Conservation (phyloP, 1,140 invertebrate species). For the Agrilus planipennis region DNA sequence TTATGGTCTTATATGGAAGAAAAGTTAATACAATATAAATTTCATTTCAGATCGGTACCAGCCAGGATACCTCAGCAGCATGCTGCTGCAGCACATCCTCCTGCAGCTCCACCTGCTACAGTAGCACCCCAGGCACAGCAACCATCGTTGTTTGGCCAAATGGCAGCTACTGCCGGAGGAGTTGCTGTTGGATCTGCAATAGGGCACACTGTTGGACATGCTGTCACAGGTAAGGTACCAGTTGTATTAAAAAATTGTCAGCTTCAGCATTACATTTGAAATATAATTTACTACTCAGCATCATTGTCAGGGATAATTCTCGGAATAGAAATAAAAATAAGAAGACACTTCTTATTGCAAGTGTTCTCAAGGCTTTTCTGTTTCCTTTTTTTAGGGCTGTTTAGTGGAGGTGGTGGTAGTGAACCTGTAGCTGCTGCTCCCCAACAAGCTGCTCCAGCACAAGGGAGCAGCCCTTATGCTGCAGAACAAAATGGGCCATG, state of each 20-base stretch:
- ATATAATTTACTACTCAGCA: no score
- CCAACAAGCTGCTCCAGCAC: conserved; percentile 23
- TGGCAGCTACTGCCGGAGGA: conserved; percentile 84
- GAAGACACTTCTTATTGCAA: no score
- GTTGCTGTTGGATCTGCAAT: conserved; percentile 81
- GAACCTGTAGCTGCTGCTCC: conserved; percentile 35
- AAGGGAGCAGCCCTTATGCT: conserved; percentile 31
- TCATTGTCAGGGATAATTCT: no score
- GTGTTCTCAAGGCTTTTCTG: no score
- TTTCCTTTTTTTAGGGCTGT: conserved; percentile 41
- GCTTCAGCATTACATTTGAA: no score
- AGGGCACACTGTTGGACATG: conserved; percentile 75
- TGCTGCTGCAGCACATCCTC: conserved; percentile 33
- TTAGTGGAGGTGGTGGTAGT: conserved; percentile 57
- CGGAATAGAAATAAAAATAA: no score
- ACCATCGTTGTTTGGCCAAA: conserved; percentile 64
- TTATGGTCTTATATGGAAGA: no score
- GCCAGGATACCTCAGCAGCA: conserved; percentile 28
- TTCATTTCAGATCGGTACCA: no score
- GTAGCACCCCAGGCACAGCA: conserved; percentile 48
- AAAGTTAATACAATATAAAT: no score
- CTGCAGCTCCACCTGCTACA: conserved; percentile 39
- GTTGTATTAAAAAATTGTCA: no score
- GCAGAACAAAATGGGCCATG: conserved; percentile 54
- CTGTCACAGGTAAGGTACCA: conserved; percentile 56